Evolutionary conservation across 2,888 invertebrate species (phyloP).

Genomic region (Pterostichus niger): DNA sequence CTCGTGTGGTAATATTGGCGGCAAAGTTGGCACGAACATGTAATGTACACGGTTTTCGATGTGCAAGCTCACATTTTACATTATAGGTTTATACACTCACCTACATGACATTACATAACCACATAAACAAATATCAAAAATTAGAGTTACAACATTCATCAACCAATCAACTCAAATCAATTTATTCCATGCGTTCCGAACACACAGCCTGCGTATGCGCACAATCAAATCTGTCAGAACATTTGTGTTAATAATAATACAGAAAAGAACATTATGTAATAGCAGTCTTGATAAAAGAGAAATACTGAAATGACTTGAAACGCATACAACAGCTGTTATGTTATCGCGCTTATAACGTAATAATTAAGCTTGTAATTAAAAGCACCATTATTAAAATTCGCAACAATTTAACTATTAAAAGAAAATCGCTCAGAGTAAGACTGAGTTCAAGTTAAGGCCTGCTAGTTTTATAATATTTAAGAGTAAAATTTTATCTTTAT

Average conservation of each 20-base stretch:
- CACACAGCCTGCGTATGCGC: constrained; percentile 24
- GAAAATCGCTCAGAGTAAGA: constrained; percentile 56
- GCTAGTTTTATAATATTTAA: constrained; percentile 63
- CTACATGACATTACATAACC: constrained; percentile 61
- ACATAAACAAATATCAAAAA: constrained; percentile 60
- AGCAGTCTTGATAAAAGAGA: constrained; percentile 56
- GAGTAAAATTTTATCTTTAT: constrained; percentile 58
- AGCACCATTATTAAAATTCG: constrained; percentile 66
- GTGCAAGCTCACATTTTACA: constrained; percentile 66
- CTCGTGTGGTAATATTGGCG: constrained; percentile 61
- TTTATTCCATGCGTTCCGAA: constrained; percentile 27
- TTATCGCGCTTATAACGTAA: constrained; percentile 45
- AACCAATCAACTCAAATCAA: constrained; percentile 28
- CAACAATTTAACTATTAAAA: constrained; percentile 65
- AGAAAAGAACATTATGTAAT: constrained; percentile 41
- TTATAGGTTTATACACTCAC: constrained; percentile 57
- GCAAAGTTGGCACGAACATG: constrained; percentile 63
- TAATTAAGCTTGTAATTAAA: constrained; percentile 66
- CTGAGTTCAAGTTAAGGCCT: constrained; percentile 65
- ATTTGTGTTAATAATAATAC: constrained; percentile 28
- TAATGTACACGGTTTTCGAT: constrained; percentile 65
- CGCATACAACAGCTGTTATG: constrained; percentile 34
- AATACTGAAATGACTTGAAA: constrained; percentile 42
- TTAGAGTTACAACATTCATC: constrained; percentile 61
- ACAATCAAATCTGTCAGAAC: constrained; percentile 31